Evolutionary conservation across 2,797 vertebrate species (phyloP), one percentile per base, ranked within the genome.

Genomic region (Acanthiza pusilla): DNA sequence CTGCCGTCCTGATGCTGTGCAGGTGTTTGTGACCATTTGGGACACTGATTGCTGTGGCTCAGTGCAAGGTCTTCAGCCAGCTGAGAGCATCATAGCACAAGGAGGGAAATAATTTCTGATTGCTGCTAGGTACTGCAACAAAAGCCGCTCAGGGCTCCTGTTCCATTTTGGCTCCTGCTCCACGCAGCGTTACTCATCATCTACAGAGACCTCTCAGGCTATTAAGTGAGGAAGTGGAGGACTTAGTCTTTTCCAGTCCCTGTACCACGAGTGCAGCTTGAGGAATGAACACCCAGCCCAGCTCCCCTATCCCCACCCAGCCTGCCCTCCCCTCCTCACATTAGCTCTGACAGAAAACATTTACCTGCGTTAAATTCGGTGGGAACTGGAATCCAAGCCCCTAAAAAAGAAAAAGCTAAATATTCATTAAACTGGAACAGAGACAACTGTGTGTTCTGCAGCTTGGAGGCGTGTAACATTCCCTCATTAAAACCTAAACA

Each of bases 151-250:
- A 55, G 68, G 68, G 90, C 75, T 96, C 88, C 83, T 92, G 77
- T 71, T 97, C 84, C 80, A 66, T 66, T 96, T 77, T 96, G 91
- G 94, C 93, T 71, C 76, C 83, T 57, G 38, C 22, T 94, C 54
- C 38, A 9, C 2, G 2, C 38, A 96, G 58, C 61, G 61, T 94
- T 95, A 94, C 86, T 96, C 96, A 93, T 55, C 71, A 93, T 93
- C 78, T 95, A 73, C 91, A 92, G 93, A 93, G 93, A 86, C 53
- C 36, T 93, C 50, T 20, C 40, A 43, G 76, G 34, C 78, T 55
- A 72, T 67, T 91, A 74, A 92, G 65, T 4, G 17, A 79, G 68
- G 88, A 97, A 79, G 58, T 85, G 81, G 92, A 73, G 92, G 95
- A 29, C n/a, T 80, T n/a, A 51, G n/a, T 58, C 71, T 90, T 82